Evolutionary conservation across 2,113 vertebrate genomes (phyloP).

Genomic region (Aldabrachelys gigantea): DNA sequence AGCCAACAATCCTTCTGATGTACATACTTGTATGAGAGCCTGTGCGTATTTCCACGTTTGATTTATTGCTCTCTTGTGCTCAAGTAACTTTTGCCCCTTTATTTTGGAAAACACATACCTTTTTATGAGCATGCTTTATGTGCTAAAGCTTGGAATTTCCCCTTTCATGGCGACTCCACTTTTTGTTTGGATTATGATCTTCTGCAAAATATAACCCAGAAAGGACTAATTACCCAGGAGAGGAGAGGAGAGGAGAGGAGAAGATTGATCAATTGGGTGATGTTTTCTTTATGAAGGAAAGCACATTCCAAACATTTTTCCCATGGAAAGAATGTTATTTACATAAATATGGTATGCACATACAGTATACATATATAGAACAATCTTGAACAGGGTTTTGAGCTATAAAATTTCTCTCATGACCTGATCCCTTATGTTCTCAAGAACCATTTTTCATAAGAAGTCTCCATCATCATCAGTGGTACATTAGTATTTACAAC

Average conservation of each 20-base stretch:
- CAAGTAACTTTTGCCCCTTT: not conserved
- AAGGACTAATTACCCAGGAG: not conserved
- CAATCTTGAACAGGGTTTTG: conserved; percentile 31
- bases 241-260: not conserved
- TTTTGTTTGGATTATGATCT: conserved; percentile 40
- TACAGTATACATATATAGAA: not conserved
- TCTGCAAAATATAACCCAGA: conserved; percentile 27
- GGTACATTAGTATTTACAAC: not conserved
- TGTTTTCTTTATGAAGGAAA: conserved; percentile 17
- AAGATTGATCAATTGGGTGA: conserved; percentile 25
- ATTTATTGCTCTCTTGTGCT: not conserved
- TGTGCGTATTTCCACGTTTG: not conserved
- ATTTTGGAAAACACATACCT: not conserved
- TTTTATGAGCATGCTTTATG: not conserved
- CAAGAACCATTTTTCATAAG: not conserved
- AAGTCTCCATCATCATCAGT: not conserved
- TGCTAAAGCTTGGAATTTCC: not conserved
- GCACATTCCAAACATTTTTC: conserved; percentile 66
- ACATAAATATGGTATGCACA: not conserved
- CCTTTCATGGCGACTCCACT: not conserved
- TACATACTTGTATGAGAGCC: not conserved
- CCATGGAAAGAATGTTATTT: conserved; percentile 59
- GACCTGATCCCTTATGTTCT: conserved; percentile 7
- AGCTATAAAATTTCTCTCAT: conserved; percentile 6
- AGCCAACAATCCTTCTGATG: not conserved